These are phyloP conservation scores for Geophilus truncorum DNA, from an alignment of 2,888 invertebrate species.

Conservation along the genomic window DNA sequence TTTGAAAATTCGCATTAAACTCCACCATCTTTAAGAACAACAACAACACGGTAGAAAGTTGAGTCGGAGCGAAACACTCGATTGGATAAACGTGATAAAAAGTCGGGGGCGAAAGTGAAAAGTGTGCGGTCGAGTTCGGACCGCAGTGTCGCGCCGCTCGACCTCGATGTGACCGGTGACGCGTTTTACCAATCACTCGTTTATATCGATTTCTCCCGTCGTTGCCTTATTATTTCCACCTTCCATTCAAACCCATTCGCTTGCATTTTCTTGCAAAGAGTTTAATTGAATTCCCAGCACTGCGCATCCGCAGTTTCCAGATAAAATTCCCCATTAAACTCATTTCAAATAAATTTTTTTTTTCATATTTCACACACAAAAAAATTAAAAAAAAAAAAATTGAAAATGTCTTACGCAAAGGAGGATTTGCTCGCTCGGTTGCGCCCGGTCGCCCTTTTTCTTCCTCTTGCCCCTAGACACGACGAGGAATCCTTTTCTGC, in stretches of 20 bases:
- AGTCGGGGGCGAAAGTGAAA: too few species aligned
- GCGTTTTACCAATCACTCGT: background rate
- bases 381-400: background rate
- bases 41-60: too few species aligned
- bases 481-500: slow-evolving; percentile 9
- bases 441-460: background rate
- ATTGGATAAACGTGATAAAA: too few species aligned
- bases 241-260: too few species aligned
- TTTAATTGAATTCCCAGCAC: too few species aligned
- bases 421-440: background rate
- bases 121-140: too few species aligned
- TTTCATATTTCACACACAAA: background rate
- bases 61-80: too few species aligned
- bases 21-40: too few species aligned
- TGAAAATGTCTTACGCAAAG: background rate
- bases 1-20: too few species aligned
- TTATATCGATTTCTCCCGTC: background rate
- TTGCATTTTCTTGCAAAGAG: too few species aligned
- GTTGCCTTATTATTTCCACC: background rate
- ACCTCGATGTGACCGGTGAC: background rate
- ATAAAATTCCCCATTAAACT: too few species aligned
- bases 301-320: too few species aligned
- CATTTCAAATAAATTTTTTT: background rate
- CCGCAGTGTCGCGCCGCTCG: background rate
- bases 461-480: background rate